Evolutionary conservation across 2,888 invertebrate species (phyloP).

Genomic region (Caradrina kadenii): DNA sequence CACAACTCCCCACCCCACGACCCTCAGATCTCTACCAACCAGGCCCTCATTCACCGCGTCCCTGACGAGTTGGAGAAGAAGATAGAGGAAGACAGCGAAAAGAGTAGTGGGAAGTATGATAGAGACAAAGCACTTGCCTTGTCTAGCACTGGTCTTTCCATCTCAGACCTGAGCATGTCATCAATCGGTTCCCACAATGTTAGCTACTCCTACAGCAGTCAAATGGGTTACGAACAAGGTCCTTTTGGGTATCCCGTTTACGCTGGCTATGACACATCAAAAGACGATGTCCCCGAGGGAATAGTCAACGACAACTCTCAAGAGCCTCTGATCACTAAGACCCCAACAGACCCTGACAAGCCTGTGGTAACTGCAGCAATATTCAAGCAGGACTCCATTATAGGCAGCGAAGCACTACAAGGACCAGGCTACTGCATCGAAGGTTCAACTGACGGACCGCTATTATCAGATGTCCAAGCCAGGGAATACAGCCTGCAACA

Average conservation of each 20-base stretch:
- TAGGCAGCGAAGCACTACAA: constrained; percentile 84
- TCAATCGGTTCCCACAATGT: constrained; percentile 93
- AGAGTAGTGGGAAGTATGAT: constrained; percentile 76
- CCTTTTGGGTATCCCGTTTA: constrained; percentile 93
- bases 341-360: constrained; percentile 89
- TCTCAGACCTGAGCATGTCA: constrained; percentile 94
- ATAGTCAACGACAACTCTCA: constrained; percentile 85
- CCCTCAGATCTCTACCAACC: constrained; percentile 87
- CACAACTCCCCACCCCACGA: constrained; percentile 81
- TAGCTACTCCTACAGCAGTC: constrained; percentile 95
- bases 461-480: constrained; percentile 88
- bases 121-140: constrained; percentile 88
- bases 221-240: constrained; percentile 94
- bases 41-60: constrained; percentile 85
- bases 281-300: constrained; percentile 78
- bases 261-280: constrained; percentile 89
- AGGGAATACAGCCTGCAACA: constrained; percentile 86
- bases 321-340: constrained; percentile 87
- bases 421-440: constrained; percentile 88
- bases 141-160: constrained; percentile 94
- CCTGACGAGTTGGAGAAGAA: constrained; percentile 83
- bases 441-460: constrained; percentile 88
- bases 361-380: constrained; percentile 93
- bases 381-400: constrained; percentile 91
- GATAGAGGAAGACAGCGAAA: constrained; percentile 80